These are phyloP conservation scores for Temnopleurus reevesii DNA, from an alignment of 53 echinoderm and acorn worm genomes.

Conservation along the genomic window DNA sequence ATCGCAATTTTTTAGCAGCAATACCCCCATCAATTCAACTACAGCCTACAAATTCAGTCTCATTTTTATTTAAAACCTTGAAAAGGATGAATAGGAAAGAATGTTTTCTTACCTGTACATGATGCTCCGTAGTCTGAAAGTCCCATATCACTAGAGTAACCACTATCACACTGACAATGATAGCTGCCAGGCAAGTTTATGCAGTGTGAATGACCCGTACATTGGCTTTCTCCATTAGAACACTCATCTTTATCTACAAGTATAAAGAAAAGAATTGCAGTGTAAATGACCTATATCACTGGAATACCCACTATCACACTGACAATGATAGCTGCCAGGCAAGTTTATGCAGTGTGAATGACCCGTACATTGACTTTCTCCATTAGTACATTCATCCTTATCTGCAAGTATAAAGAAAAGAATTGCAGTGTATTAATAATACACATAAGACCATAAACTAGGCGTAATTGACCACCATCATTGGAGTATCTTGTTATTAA, in stretches of 20 bases:
- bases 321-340: slow-evolving; percentile 78
- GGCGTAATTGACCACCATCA: not conserved
- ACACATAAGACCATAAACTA: too few relatives aligned
- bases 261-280: not conserved
- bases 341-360: slow-evolving; percentile 83
- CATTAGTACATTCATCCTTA: slow-evolving; percentile 81
- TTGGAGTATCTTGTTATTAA: slow-evolving; percentile 68
- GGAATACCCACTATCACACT: slow-evolving; percentile 71
- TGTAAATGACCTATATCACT: too few relatives aligned
- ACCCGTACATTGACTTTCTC: slow-evolving; percentile 68
- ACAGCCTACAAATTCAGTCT: too few relatives aligned
- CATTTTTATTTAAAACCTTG: too few relatives aligned
- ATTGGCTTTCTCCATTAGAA: slow-evolving; percentile 63
- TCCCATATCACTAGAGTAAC: slow-evolving; percentile 59
- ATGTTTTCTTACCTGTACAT: slow-evolving; percentile 72
- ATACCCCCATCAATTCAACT: too few relatives aligned
- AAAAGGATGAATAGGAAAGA: too few relatives aligned
- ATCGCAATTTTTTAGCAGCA: too few relatives aligned
- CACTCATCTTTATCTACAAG: slow-evolving; percentile 88
- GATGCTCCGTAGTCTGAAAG: slow-evolving; percentile 60
- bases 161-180: slow-evolving; percentile 76
- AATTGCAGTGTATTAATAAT: too few relatives aligned
- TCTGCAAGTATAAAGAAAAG: slow-evolving; percentile 51
- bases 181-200: slow-evolving; percentile 78
- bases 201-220: slow-evolving; percentile 76